Percentiles rank a stretch among this genome's conserved stretches.
These are phyloP conservation scores for Enteromius radiatus DNA, from an alignment of 2,797 vertebrate species.

Conservation along the genomic window DNA sequence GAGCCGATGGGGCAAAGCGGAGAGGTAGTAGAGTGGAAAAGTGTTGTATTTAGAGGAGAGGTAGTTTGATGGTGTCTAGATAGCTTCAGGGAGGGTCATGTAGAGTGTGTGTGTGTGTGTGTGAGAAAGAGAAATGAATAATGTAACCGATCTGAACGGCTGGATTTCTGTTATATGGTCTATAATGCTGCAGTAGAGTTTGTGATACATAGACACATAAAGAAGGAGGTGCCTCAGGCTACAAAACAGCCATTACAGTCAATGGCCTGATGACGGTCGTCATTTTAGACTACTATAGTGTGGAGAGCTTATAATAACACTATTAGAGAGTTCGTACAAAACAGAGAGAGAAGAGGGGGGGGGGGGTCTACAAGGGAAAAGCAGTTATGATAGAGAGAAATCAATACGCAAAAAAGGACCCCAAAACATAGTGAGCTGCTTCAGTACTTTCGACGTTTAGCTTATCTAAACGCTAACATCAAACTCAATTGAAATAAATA, in stretches of 20 bases:
- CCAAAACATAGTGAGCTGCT: not conserved
- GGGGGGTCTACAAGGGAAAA: too few species aligned
- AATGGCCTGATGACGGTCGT: constrained; percentile 56
- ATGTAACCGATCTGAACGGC: constrained; percentile 70
- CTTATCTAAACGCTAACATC: not conserved
- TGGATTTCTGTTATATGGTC: constrained; percentile 70
- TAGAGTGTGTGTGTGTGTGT: constrained; percentile 17
- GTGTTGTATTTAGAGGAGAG: constrained; percentile 18
- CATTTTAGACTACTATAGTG: constrained; percentile 48
- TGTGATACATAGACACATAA: constrained; percentile 52
- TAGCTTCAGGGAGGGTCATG: constrained; percentile 32
- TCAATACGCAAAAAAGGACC: constrained; percentile 50
- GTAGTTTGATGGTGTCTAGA: constrained; percentile 32
- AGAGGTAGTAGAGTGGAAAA: constrained; percentile 22
- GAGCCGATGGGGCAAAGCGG: constrained; percentile 5
- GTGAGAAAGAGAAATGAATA: constrained; percentile 69
- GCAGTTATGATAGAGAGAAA: constrained; percentile 4
- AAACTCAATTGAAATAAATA: constrained; percentile 35
- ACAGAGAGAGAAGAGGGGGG: constrained; percentile 50
- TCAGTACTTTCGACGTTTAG: not conserved
- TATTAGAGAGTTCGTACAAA: constrained; percentile 50
- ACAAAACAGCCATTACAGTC: constrained; percentile 68
- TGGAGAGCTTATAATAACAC: constrained; percentile 71
- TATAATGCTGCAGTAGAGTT: constrained; percentile 32
- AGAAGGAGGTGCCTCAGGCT: constrained; percentile 52